Evolutionary conservation across 1,140 invertebrate species (phyloP).

Genomic region (Wiebesia pumilae): DNA sequence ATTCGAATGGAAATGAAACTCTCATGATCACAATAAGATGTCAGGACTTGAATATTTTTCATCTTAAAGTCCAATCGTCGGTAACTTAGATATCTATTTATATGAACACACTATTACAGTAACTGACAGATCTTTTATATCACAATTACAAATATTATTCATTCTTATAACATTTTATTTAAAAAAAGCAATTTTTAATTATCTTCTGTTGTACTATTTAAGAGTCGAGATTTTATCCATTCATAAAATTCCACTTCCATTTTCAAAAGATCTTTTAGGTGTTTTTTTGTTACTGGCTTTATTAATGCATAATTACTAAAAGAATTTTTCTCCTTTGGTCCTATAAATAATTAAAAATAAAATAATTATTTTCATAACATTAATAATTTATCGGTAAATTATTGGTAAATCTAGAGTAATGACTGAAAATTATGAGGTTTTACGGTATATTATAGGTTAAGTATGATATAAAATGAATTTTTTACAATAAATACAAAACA

Average conservation of each 20-base stretch:
- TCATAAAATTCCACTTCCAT: constrained; percentile 80
- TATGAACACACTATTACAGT: not conserved
- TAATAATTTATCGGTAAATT: not conserved
- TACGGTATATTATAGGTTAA: too few relatives aligned
- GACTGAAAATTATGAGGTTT: not conserved
- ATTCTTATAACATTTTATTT: not conserved
- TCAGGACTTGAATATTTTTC: constrained; percentile 14
- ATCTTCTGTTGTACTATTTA: constrained; percentile 66
- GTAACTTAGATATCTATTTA: constrained; percentile 25
- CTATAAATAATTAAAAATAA: constrained; percentile 54
- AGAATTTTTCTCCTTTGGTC: constrained; percentile 53
- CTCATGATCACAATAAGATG: not conserved
- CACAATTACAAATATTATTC: constrained; percentile 24
- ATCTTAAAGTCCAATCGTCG: constrained; percentile 4
- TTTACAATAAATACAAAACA: too few relatives aligned
- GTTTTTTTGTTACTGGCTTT: constrained; percentile 55
- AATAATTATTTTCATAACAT: not conserved
- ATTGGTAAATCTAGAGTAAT: not conserved
- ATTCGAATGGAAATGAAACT: constrained; percentile 1
- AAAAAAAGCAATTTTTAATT: constrained; percentile 42
- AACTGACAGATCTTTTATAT: constrained; percentile 32
- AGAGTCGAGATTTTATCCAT: constrained; percentile 77
- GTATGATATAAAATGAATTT: too few relatives aligned
- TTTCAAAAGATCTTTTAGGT: constrained; percentile 70
- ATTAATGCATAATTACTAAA: constrained; percentile 33